Evolutionary conservation across 2,113 vertebrate species (phyloP).

Genomic region (Tautogolabrus adspersus): DNA sequence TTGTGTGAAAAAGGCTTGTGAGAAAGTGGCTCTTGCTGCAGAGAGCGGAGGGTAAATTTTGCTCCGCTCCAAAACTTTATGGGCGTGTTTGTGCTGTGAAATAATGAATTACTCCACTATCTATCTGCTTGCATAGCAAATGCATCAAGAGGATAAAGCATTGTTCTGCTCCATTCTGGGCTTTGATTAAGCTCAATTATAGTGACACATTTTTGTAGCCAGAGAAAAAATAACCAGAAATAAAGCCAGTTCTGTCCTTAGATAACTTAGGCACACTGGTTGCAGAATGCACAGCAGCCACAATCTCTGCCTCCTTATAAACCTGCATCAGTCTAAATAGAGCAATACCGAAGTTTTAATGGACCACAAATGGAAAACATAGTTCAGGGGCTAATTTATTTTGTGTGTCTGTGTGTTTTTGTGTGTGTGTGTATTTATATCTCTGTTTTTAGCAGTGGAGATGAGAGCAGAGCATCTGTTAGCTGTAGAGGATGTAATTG

Average conservation of each 20-base stretch:
- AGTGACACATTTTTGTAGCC: neutral
- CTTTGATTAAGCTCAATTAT: neutral
- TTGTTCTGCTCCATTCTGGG: neutral
- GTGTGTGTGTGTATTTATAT: neutral
- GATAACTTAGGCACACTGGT: neutral
- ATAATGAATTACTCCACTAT: too few relatives aligned
- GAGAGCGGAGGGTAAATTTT: too few relatives aligned
- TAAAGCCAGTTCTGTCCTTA: constrained; percentile 1
- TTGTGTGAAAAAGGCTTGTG: too few relatives aligned
- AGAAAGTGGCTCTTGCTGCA: too few relatives aligned
- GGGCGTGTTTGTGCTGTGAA: too few relatives aligned
- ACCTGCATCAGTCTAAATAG: constrained; percentile 57
- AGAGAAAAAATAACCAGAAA: neutral
- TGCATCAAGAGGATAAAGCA: neutral
- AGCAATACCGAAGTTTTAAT: constrained; percentile 60
- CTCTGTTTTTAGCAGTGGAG: neutral
- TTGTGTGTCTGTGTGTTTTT: constrained; percentile 16
- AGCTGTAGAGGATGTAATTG: constrained; percentile 58
- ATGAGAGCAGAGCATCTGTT: constrained; percentile 33
- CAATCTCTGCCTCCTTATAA: constrained; percentile 18
- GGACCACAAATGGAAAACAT: constrained; percentile 60
- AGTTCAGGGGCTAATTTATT: constrained; percentile 62
- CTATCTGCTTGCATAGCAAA: neutral
- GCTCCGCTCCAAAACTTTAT: too few relatives aligned
- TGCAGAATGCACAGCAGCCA: neutral